phyloP scores from a whole-genome alignment of 2,888 invertebrate species.

The Drosophila rellima region DNA sequence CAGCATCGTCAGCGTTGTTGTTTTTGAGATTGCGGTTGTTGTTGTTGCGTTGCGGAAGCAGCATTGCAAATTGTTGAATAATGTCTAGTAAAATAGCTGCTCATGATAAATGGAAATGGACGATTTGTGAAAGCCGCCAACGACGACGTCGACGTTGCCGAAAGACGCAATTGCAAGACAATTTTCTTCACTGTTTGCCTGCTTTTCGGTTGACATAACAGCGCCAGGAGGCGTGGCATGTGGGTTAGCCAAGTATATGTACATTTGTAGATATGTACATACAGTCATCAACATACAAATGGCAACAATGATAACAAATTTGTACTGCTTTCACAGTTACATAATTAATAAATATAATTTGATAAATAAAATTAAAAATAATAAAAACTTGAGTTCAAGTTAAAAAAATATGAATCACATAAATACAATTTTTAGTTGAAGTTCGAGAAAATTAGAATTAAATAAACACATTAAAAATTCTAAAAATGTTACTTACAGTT shows the following conservation, averaged over 20 bases:
- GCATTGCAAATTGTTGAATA: slow-evolving; percentile 75
- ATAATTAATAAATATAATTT: background rate
- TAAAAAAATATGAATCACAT: too few species aligned
- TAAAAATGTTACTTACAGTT: too few species aligned
- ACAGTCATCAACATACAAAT: background rate
- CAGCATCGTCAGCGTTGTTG: slow-evolving; percentile 23
- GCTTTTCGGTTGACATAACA: background rate
- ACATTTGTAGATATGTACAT: too few species aligned
- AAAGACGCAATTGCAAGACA: slow-evolving; percentile 21
- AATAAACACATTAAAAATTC: too few species aligned
- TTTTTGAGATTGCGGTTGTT: slow-evolving; percentile 4
- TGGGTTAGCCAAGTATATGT: background rate
- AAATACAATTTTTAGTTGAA: too few species aligned
- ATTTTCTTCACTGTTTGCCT: slow-evolving; percentile 12
- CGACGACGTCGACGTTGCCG: too few species aligned
- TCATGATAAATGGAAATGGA: slow-evolving; percentile 58
- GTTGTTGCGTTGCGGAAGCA: slow-evolving; percentile 58
- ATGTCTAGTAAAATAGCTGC: slow-evolving; percentile 73
- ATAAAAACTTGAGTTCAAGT: too few species aligned
- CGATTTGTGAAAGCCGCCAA: slow-evolving; percentile 40
- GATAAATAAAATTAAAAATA: too few species aligned
- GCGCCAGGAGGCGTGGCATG: slow-evolving; percentile 2
- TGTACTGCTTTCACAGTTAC: too few species aligned
- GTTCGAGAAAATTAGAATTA: too few species aligned
- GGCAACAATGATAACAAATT: background rate